Conservation (phyloP, 2,797 vertebrate genomes). For the Phoxinus dragarum region DNA sequence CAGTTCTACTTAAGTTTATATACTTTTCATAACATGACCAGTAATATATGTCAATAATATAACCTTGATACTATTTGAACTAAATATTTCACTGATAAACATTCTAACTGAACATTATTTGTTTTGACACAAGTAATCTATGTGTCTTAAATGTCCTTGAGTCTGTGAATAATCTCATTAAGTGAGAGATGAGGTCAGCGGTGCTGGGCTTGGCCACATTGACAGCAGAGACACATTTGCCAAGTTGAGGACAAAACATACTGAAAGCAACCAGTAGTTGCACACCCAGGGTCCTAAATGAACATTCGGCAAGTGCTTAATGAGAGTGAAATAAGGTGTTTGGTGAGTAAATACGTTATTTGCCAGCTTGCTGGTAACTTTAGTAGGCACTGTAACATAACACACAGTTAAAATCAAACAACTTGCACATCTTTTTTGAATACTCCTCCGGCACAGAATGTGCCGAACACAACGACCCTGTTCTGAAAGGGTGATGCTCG, state of each 20-base stretch:
- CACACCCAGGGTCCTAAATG: neutral
- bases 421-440: neutral
- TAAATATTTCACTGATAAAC: conserved; percentile 6
- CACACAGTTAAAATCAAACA: neutral
- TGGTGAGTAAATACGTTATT: neutral
- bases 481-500: neutral
- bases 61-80: neutral
- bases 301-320: neutral
- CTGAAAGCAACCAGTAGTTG: neutral
- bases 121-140: neutral
- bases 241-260: neutral
- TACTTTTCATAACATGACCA: neutral
- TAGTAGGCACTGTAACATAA: neutral
- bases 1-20: neutral
- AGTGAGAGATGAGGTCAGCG: neutral
- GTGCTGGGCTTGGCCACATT: neutral
- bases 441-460: neutral
- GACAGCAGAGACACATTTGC: neutral
- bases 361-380: conserved; percentile 5
- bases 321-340: neutral
- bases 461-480: neutral
- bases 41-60: neutral
- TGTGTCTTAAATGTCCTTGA: neutral
- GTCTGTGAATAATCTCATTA: conserved; percentile 27
- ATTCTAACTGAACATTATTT: neutral